Conservation (phyloP, 35 echinoderm and acorn worm genomes). For the Heliocidaris tuberculata region DNA sequence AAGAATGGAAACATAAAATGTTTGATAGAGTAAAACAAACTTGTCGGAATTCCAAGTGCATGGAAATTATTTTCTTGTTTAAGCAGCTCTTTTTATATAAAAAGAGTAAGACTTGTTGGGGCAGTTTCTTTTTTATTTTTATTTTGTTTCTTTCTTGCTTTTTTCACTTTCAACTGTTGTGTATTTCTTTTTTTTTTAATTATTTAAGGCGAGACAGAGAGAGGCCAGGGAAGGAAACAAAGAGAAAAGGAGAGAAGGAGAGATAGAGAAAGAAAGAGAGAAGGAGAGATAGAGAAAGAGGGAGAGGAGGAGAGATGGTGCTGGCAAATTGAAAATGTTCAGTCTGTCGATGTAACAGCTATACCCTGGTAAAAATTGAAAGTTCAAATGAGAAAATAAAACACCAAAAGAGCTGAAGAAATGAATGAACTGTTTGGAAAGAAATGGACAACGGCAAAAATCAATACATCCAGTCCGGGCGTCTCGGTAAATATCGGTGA, state of each 20-base stretch:
- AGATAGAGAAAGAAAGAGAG: not conserved
- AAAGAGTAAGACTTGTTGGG: too few species aligned
- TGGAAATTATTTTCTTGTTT: not conserved
- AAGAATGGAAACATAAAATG: not conserved
- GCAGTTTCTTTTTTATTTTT: not conserved
- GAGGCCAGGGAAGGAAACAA: not conserved
- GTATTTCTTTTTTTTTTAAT: not conserved
- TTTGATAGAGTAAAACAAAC: not conserved
- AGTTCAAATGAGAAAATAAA: constrained; percentile 13
- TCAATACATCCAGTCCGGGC: constrained; percentile 20
- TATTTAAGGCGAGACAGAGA: not conserved
- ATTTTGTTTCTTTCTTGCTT: not conserved
- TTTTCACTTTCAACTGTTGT: not conserved
- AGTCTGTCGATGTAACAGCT: not conserved
- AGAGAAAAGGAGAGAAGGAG: not conserved
- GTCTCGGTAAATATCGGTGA: constrained; percentile 24
- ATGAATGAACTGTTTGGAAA: not conserved
- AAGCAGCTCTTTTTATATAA: too few species aligned
- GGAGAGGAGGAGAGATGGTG: not conserved
- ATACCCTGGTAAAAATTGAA: not conserved
- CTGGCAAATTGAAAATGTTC: not conserved
- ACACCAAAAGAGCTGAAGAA: not conserved
- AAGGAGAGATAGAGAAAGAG: not conserved
- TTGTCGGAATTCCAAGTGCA: not conserved
- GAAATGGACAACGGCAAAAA: constrained; percentile 24